Base-by-base conservation (phyloP, 1,140 invertebrate genomes). In the Panagrolaimus sp. region DNA sequence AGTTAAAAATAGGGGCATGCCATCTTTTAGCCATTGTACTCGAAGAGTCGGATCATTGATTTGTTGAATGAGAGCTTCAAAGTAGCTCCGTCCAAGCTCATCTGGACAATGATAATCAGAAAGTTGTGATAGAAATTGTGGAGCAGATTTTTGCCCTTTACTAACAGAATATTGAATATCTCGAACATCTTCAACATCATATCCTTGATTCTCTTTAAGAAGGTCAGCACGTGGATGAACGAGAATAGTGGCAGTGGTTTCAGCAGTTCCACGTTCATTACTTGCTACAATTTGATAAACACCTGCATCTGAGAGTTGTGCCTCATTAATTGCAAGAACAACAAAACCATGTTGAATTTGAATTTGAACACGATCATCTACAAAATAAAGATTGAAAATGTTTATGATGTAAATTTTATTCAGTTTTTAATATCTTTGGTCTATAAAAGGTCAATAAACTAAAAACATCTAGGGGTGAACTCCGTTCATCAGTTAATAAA, bases 231-330 rank as follows among this genome's bases (percentile, higher is more conserved):
- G 23, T 14, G 51, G 25, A 38, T 72, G 44, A 16, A 57, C 27
- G 1, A 92, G 89, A 4, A 97, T 85, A 1, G 91, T 91, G 5
- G 91, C 91, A 16, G 92, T 92, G 44, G 92, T 93, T 0, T 93
- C 91, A n/a, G 93, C 92, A 87, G 93, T 89, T 65, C 94, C 94
- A 65, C 93, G 87, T 74, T 93, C 89, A 83, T 97, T 97, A 14
- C 89, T 88, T 14, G 93, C 93, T 71, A 91, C 88, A 84, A 93
- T 96, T 9, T 91, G 93, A 80, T 96, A 97, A 47, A 90, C 92
- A 48, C 93, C 93, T 38, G 91, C 91, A 85, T 96, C 92, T 85
- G 92, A 91, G 7, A 91, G 90, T 78, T 91, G 91, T 0, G 92
- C 91, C 76, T 95, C 92, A 80, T 92, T 92, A 89, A 96, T 91